Conservation (phyloP, 2,797 vertebrate genomes). For the Apogon hyalosoma region DNA sequence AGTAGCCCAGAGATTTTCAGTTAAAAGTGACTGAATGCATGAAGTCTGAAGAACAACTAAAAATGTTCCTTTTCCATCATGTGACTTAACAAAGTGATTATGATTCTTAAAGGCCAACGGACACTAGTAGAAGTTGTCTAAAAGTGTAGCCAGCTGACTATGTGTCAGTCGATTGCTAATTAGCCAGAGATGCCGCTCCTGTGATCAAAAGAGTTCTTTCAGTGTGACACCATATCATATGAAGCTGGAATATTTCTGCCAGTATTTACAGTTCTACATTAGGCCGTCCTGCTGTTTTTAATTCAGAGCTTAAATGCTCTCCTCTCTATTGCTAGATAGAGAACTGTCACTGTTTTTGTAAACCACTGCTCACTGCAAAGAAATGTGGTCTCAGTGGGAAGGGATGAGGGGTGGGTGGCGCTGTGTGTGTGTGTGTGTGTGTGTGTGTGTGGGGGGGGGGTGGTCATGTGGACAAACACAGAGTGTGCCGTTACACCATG, state of each 20-base stretch:
- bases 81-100: background rate
- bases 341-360: slow-evolving; percentile 64
- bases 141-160: background rate
- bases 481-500: slow-evolving; percentile 65
- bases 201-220: slow-evolving; percentile 10
- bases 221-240: slow-evolving; percentile 2
- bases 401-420: slow-evolving; percentile 42
- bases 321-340: slow-evolving; percentile 62
- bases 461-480: slow-evolving; percentile 18
- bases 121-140: background rate
- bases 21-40: background rate
- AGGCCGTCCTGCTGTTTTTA: slow-evolving; percentile 9
- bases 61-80: background rate
- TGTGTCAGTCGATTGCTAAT: background rate
- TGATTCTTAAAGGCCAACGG: background rate
- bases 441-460: background rate
- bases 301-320: slow-evolving; percentile 27
- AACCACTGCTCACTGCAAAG: slow-evolving; percentile 67
- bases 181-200: background rate
- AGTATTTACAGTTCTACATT: slow-evolving; percentile 2
- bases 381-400: slow-evolving; percentile 60
- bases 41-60: background rate
- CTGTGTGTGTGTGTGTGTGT: background rate
- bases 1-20: background rate
- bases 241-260: background rate